Evolutionary conservation across 2,888 invertebrate species (phyloP).

Genomic region (Acleris literana): DNA sequence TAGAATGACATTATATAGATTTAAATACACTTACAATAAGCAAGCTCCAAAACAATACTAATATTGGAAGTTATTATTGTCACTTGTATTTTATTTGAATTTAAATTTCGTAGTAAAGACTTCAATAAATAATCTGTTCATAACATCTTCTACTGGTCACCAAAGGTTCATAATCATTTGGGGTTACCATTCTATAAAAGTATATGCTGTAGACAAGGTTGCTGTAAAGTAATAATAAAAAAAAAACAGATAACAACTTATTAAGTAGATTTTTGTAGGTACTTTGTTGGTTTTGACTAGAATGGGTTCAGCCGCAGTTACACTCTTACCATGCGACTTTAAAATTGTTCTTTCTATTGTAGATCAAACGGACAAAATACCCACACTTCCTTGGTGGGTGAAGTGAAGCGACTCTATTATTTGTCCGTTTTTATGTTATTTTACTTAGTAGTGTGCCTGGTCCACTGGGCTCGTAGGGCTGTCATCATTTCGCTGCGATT

Average conservation of each 20-base stretch:
- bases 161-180: neutral
- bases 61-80: constrained; percentile 18
- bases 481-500: constrained; percentile 93
- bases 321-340: neutral
- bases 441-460: constrained; percentile 93
- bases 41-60: constrained; percentile 4
- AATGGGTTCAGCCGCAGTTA: constrained; percentile 13
- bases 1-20: too few relatives aligned
- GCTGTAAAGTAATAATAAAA: neutral
- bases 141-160: constrained; percentile 1
- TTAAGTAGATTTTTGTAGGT: constrained; percentile 10
- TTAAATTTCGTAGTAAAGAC: neutral
- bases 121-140: neutral
- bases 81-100: constrained; percentile 4
- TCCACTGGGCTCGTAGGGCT: constrained; percentile 92
- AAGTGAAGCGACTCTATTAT: neutral
- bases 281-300: constrained; percentile 28
- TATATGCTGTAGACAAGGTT: neutral
- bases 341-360: too few relatives aligned
- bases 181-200: neutral
- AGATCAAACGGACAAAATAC: too few relatives aligned
- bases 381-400: too few relatives aligned
- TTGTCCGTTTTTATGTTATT: constrained; percentile 38
- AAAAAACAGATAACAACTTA: constrained; percentile 7
- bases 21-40: neutral